These are phyloP conservation scores for Cydia amplana DNA, from an alignment of 1,140 invertebrate species.

Conservation along the genomic window DNA sequence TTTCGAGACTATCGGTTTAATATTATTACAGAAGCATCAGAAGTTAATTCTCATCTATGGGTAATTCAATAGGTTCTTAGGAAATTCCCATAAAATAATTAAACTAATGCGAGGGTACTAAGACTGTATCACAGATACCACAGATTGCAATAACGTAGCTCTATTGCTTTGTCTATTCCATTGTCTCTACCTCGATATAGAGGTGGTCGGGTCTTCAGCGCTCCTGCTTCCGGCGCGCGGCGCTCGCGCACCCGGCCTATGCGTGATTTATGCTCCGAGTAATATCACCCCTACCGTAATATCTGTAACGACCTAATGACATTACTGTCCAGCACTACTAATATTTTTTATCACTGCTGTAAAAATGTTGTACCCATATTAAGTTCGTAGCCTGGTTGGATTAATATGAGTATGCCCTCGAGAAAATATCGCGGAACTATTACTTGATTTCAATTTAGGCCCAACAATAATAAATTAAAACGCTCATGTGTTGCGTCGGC, in stretches of 20 bases:
- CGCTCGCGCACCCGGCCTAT: conserved; percentile 58
- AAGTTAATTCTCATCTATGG: background rate
- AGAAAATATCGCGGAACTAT: background rate
- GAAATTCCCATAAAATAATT: too few species aligned
- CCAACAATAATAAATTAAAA: background rate
- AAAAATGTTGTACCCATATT: background rate
- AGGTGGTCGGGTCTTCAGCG: conserved; percentile 56
- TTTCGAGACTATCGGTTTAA: too few species aligned
- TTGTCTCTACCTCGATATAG: background rate
- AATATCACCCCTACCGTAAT: conserved; percentile 51
- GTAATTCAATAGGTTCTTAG: too few species aligned
- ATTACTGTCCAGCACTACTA: background rate
- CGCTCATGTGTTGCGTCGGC: background rate
- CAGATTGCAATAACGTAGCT: background rate
- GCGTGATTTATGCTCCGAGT: conserved; percentile 72
- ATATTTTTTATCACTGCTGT: background rate
- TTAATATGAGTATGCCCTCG: too few species aligned
- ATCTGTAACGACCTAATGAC: conserved; percentile 8
- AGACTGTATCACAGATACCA: too few species aligned
- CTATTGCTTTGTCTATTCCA: background rate
- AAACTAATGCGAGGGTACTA: too few species aligned
- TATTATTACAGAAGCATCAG: too few species aligned
- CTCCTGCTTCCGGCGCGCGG: conserved; percentile 62
- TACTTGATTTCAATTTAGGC: background rate
- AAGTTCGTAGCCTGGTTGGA: too few species aligned